phyloP scores from a whole-genome alignment of 2,797 vertebrate genomes.

The Phalanger gymnotis region DNA sequence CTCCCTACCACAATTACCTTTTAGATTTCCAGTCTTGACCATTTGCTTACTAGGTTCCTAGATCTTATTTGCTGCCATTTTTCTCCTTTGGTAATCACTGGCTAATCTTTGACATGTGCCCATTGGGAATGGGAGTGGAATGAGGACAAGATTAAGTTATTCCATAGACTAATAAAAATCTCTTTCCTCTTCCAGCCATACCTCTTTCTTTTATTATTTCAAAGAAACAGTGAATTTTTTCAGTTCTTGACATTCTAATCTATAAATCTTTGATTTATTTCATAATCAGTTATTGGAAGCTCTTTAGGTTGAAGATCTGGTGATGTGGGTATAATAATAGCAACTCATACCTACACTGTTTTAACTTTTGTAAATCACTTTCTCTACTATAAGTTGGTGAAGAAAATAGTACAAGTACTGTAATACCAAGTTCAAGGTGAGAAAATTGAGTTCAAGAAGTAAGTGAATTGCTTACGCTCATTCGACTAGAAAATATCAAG shows the following conservation, averaged over 20 bases:
- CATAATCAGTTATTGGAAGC: not conserved
- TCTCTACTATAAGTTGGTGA: accelerated
- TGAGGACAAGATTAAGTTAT: not conserved
- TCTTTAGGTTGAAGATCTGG: no score
- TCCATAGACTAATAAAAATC: not conserved
- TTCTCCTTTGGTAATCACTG: no score
- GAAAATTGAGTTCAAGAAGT: not conserved
- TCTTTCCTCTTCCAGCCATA: not conserved
- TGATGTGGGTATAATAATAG: not conserved
- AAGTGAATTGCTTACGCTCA: not conserved
- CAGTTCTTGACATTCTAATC: not conserved
- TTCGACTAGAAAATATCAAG: not conserved
- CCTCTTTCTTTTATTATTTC: not conserved
- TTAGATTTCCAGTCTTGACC: not conserved
- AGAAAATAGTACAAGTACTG: not conserved
- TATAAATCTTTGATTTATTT: not conserved
- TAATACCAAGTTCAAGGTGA: not conserved
- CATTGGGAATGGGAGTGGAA: not conserved
- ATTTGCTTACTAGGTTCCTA: not conserved
- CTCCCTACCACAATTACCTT: not conserved
- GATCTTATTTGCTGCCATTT: no score
- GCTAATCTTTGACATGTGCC: no score
- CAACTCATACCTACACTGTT: not conserved
- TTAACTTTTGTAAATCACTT: not conserved
- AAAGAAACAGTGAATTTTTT: not conserved